Conservation (phyloP, 1,140 invertebrate genomes). For the Calephelis nemesis region DNA sequence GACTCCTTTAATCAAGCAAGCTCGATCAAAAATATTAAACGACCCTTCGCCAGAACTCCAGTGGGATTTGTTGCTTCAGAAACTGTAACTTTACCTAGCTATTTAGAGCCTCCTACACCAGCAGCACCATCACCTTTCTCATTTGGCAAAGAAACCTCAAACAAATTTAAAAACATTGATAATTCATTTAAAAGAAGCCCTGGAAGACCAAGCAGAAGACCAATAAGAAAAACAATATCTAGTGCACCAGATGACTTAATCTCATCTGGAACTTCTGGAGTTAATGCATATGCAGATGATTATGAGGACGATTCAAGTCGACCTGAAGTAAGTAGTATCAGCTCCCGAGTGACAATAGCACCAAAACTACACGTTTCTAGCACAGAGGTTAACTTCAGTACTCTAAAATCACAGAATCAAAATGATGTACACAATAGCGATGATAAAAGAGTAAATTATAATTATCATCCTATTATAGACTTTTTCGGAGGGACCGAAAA, state of each 20-base stretch:
- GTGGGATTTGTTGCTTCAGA: slow-evolving; percentile 41
- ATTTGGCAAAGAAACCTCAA: slow-evolving; percentile 51
- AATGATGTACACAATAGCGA: slow-evolving; percentile 35
- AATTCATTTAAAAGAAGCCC: slow-evolving; percentile 60
- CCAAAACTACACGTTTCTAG: slow-evolving; percentile 55
- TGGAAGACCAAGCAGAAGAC: slow-evolving; percentile 56
- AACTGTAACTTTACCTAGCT: slow-evolving; percentile 65
- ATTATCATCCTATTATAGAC: slow-evolving; percentile 91
- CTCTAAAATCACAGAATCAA: slow-evolving; percentile 40
- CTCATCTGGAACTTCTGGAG: slow-evolving; percentile 61
- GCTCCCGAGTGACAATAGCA: slow-evolving; percentile 48
- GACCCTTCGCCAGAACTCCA: slow-evolving; percentile 55
- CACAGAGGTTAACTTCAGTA: slow-evolving; percentile 43
- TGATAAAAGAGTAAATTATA: slow-evolving; percentile 86
- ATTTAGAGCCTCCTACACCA: slow-evolving; percentile 72
- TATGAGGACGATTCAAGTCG: slow-evolving; percentile 57
- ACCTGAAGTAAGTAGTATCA: slow-evolving; percentile 41
- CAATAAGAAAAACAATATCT: slow-evolving; percentile 70
- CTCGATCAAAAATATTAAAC: slow-evolving; percentile 62
- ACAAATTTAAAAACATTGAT: slow-evolving; percentile 54
- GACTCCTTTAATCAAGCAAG: slow-evolving; percentile 70
- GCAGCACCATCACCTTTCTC: slow-evolving; percentile 51
- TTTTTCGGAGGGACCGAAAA: slow-evolving; percentile 82
- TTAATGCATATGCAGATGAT: slow-evolving; percentile 64
- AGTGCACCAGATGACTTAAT: slow-evolving; percentile 60